Evolutionary conservation across 1,140 invertebrate species (phyloP).

Genomic region (Parapsyche elsis): DNA sequence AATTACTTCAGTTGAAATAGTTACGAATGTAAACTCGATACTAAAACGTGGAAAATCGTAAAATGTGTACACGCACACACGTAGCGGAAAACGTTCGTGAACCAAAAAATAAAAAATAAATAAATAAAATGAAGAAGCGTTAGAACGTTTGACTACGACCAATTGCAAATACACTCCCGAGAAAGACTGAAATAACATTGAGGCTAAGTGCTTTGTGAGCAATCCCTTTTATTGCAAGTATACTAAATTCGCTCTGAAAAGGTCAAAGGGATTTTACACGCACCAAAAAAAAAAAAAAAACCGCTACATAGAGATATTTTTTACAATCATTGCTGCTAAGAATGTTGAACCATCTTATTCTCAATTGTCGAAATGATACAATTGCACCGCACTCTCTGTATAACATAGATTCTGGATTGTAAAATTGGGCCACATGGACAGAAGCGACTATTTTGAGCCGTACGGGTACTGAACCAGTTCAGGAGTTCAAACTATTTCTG

Average conservation of each 20-base stretch:
- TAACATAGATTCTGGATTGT: too few relatives aligned
- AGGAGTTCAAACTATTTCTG: conserved; percentile 53
- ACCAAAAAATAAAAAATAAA: background rate
- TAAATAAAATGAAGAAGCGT: background rate
- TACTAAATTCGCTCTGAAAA: conserved; percentile 18
- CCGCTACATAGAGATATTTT: too few relatives aligned
- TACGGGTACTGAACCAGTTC: conserved; percentile 42
- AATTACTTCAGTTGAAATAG: background rate
- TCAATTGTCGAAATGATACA: too few relatives aligned
- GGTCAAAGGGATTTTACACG: conserved; percentile 13
- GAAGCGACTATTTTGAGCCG: background rate
- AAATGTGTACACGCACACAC: background rate
- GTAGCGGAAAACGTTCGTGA: background rate
- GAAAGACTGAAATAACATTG: background rate
- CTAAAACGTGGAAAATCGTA: too few relatives aligned
- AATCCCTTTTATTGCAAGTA: conserved; percentile 26
- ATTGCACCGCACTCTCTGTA: too few relatives aligned
- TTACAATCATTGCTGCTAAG: too few relatives aligned
- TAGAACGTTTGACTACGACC: background rate
- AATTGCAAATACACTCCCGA: conserved; percentile 7
- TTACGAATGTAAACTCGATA: background rate
- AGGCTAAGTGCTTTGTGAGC: conserved; percentile 16
- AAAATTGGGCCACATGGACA: too few relatives aligned
- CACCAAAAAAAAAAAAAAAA: too few relatives aligned
- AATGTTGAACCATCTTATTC: too few relatives aligned